A percentile compares a stretch with the other conserved stretches of the same genome.
phyloP scores from a whole-genome alignment of 2,888 invertebrate genomes.

The Galeopsomyia nigrocyanea region DNA sequence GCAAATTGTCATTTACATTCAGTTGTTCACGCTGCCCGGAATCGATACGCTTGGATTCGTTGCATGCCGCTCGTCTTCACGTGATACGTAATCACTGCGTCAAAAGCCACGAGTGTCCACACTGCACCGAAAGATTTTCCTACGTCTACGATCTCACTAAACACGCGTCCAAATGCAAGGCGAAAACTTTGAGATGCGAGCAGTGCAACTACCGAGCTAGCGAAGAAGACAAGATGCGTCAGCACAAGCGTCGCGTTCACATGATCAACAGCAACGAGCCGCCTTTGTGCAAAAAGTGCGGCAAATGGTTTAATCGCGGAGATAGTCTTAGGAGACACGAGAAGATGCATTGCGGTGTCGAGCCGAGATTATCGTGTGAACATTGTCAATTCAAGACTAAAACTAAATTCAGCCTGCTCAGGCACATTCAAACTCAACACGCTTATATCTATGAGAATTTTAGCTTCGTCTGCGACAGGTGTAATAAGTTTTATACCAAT shows the following conservation, averaged over 20 bases:
- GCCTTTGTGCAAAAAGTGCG: neutral
- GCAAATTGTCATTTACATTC: no score
- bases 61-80: conserved; percentile 2
- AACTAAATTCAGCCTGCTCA: conserved; percentile 6
- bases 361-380: conserved; percentile 1
- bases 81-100: conserved; percentile 3
- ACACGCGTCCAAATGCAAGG: neutral
- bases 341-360: neutral
- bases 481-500: conserved; percentile 1
- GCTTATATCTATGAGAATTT: neutral
- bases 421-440: conserved; percentile 26
- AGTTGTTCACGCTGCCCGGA: no score
- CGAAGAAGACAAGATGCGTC: neutral
- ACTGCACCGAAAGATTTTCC: neutral
- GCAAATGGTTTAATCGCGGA: neutral
- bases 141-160: neutral
- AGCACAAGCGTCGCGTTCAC: conserved; percentile 12
- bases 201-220: conserved; percentile 4
- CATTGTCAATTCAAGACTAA: conserved; percentile 22
- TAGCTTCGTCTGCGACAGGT: neutral
- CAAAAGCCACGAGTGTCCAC: neutral
- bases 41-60: no score
- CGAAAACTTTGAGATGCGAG: neutral
- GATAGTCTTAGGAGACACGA: conserved; percentile 6
- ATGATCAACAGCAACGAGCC: neutral